Percentiles rank a stretch among this genome's conserved stretches.
These are phyloP conservation scores for Anthophora plumipes DNA, from an alignment of 2,888 invertebrate genomes.

Conservation along the genomic window DNA sequence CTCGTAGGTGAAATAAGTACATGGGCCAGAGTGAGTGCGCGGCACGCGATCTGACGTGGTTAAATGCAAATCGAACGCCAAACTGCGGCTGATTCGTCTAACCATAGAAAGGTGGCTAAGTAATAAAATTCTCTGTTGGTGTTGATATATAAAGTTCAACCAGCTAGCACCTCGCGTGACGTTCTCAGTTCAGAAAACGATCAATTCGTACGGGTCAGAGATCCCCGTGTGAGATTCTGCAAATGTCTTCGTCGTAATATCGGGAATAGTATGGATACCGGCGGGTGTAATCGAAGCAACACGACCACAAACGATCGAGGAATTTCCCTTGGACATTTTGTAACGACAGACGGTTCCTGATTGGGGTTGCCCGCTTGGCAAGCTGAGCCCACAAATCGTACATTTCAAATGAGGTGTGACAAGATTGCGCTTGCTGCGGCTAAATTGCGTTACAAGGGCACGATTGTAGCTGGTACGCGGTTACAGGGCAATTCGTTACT, in stretches of 20 bases:
- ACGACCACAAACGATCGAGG: slow-evolving; percentile 34
- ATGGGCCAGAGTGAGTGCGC: slow-evolving; percentile 32
- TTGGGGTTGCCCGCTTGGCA: slow-evolving; percentile 32
- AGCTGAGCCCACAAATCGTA: slow-evolving; percentile 50
- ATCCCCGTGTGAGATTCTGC: slow-evolving; percentile 51
- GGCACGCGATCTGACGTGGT: slow-evolving; percentile 69
- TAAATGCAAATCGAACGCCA: slow-evolving; percentile 68
- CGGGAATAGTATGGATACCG: slow-evolving; percentile 50
- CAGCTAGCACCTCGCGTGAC: slow-evolving; percentile 45
- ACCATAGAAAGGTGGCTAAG: slow-evolving; percentile 41
- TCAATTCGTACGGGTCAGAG: slow-evolving; percentile 24
- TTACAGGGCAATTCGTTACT: background rate
- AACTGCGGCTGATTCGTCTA: slow-evolving; percentile 60
- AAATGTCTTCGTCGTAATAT: slow-evolving; percentile 40
- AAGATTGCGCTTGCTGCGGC: slow-evolving; percentile 47
- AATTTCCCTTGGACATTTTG: slow-evolving; percentile 47
- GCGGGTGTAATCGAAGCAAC: slow-evolving; percentile 38
- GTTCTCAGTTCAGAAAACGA: slow-evolving; percentile 17
- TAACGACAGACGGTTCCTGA: slow-evolving; percentile 37
- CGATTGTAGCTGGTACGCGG: background rate
- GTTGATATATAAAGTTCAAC: slow-evolving; percentile 48
- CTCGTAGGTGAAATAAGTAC: slow-evolving; percentile 54
- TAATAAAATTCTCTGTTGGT: slow-evolving; percentile 37
- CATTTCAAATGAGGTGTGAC: slow-evolving; percentile 52
- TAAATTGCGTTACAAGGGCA: background rate